Base-by-base conservation (phyloP, 2,113 vertebrate genomes). In the Garra rufa region DNA sequence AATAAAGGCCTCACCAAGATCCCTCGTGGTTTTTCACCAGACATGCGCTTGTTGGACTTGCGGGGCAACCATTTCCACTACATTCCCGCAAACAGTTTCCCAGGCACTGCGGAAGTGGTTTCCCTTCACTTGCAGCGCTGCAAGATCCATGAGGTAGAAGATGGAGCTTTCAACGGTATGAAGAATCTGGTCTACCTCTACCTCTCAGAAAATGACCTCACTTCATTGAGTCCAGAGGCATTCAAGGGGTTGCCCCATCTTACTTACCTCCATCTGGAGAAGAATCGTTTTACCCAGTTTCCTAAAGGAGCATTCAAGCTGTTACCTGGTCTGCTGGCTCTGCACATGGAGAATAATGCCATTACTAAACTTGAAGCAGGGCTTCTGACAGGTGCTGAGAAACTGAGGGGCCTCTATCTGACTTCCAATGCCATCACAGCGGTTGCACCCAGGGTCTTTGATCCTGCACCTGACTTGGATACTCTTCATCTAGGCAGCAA, bases 111-210 rank as follows among this genome's bases (percentile, higher is more conserved):
- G 67, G 90, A 90, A 55, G 93, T 98, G 14, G 93, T 97, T 76
- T 99, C 97, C 0, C 93, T 99, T 61, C 97, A 99, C 76, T 92
- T 99, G 85, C 98, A 99, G 92, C 93, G 92, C 89, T 97, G 97
- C 78, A 85, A 90, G 88, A 94, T 98, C 1, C 30, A 85, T 0
- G 90, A 44, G 1, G 90, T 99, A 85, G 94, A 93, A 9, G 89
- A 88, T 0, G 92, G 96, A 0, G 97, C 96, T 0, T 94, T 99
- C 87, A 90, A 1, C 0, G 95, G 96, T 1, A 94, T 99, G 95
- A 92, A 91, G 76, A 92, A 91, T 38, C 92, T 99, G 14, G 84
- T 98, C 41, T 99, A 99, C 89, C 95, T 99, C 65, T 99, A 99
- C 93, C 95, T 99, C 63, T 96, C 96, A 0, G n/a, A 97, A 90